Conservation (phyloP, 2,888 invertebrate genomes). For the Polydesmus complanatus region DNA sequence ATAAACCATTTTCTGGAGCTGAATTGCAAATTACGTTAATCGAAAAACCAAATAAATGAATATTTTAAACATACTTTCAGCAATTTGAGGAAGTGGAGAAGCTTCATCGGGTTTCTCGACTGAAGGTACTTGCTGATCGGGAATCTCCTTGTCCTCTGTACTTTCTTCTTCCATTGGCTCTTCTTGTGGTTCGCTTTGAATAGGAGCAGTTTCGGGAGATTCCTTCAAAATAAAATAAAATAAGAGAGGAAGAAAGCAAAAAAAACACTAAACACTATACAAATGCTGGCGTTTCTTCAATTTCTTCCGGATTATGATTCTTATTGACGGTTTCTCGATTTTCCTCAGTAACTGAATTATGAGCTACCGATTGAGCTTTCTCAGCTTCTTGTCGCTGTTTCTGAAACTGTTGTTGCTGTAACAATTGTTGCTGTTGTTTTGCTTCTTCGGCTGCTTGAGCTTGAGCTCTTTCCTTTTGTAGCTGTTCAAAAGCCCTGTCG, state of each 20-base stretch:
- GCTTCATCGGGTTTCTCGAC: background rate
- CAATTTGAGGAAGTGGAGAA: background rate
- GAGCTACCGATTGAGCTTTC: constrained; percentile 15
- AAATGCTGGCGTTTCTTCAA: background rate
- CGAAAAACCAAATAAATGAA: no score
- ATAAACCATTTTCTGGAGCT: background rate
- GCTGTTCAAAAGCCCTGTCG: constrained; percentile 39
- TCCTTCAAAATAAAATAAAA: background rate
- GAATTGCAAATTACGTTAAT: no score
- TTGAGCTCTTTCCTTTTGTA: constrained; percentile 23
- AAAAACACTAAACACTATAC: background rate
- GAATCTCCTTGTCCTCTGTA: background rate
- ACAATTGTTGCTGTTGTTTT: constrained; percentile 23
- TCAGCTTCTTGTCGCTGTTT: constrained; percentile 46
- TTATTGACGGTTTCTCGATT: background rate
- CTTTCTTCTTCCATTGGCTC: background rate
- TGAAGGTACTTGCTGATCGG: background rate
- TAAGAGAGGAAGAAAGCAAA: background rate
- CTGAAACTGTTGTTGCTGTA: constrained; percentile 61
- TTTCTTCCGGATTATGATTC: background rate
- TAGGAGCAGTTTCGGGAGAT: background rate
- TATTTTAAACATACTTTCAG: background rate
- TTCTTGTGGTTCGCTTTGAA: background rate
- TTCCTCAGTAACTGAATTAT: background rate
- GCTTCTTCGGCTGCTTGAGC: constrained; percentile 17